Conservation (phyloP, 2,113 vertebrate species). For the Oreochromis aureus region DNA sequence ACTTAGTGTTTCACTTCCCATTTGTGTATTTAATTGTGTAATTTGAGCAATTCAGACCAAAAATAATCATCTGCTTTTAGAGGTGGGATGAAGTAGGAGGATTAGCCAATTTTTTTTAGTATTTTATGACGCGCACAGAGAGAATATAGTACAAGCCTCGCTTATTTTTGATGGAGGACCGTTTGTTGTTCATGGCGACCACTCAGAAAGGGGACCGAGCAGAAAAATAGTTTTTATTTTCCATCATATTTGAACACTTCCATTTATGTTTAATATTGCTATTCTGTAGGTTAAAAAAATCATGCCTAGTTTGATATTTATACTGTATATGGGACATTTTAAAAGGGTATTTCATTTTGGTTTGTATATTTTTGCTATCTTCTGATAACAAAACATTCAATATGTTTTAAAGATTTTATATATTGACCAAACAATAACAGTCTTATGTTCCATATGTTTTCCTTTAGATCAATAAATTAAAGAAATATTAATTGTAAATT, state of each 20-base stretch:
- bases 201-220: conserved; percentile 61
- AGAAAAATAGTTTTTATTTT: conserved; percentile 43
- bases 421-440: conserved; percentile 60
- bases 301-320: conserved; percentile 83
- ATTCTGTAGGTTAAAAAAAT: conserved; percentile 32
- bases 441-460: conserved; percentile 52
- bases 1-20: conserved; percentile 21
- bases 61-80: conserved; percentile 24
- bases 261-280: conserved; percentile 63
- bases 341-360: conserved; percentile 79
- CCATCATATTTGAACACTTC: conserved; percentile 66
- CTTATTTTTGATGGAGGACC: conserved; percentile 21
- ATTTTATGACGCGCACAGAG: conserved; percentile 25
- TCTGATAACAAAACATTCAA: conserved; percentile 70
- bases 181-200: conserved; percentile 30
- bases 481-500: conserved; percentile 67
- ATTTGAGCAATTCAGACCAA: conserved; percentile 19
- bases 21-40: conserved; percentile 28
- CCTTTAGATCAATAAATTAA: conserved; percentile 63
- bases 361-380: conserved; percentile 96
- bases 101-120: conserved; percentile 22
- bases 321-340: conserved; percentile 76
- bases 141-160: conserved; percentile 23
- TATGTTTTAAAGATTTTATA: conserved; percentile 72
- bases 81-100: conserved; percentile 6